Evolutionary conservation across 2,113 vertebrate genomes (phyloP), one percentile per base, ranked within the genome.

Genomic region (Sardina pilchardus): DNA sequence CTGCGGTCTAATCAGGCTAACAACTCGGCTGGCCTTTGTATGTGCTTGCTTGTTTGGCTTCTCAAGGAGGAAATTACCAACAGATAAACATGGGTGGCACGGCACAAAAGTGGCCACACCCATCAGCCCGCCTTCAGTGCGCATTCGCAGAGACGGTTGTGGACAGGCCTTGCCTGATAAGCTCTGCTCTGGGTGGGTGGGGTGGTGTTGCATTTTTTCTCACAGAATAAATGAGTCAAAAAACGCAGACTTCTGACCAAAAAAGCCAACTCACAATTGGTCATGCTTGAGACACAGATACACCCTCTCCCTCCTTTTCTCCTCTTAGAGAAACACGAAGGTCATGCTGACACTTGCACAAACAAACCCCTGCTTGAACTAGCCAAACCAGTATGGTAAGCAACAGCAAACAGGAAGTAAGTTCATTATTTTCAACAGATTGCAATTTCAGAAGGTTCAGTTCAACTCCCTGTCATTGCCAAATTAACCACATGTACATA

Each of bases 361-460:
- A 78, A 19, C 71, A 78, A 78, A 78, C 71, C 71, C 10, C 63
- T 14, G 81, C 83, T 47, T 80, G 19, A 91, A 93, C 93, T 83
- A 90, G 93, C 90, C 87, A 12, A 88, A 91, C 93, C 88, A 88
- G 93, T 90, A 86, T 1, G 42, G 21, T 85, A 4, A 86, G 26
- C 12, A 44, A 85, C 71, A 53, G 6, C 10, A 88, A 88, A 85
- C 83, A 86, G 59, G 80, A 84, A 78, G 42, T 12, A 34, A 16
- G 21, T 26, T 45, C 2, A 39, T 47, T 30, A 39, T 30, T 44
- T 84, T 36, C n/a, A 10, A 84, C 43, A 81, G 17, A 85, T 75
- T 8, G 36, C 17, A 48, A 71, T 71, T 16, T 16, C 1, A 17
- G 30, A 78, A 78, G 14, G 26, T 71, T 71, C 26, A 71, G n/a